Percentiles rank a stretch among this genome's conserved stretches.
These are phyloP conservation scores for Chesias legatella DNA, from an alignment of 2,888 invertebrate species.

Conservation along the genomic window DNA sequence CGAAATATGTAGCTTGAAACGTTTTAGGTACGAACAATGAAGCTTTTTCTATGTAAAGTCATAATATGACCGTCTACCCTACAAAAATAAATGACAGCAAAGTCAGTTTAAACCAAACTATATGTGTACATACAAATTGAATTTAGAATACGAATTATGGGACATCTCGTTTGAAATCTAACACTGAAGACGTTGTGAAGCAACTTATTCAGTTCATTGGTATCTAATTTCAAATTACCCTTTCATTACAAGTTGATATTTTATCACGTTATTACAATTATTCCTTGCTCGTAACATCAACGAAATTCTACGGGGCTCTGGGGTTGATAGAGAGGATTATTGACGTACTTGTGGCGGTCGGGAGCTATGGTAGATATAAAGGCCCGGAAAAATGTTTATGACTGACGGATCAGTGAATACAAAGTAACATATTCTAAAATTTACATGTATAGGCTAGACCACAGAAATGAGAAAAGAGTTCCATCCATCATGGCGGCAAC, in stretches of 20 bases:
- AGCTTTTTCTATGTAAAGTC: slow-evolving; percentile 29
- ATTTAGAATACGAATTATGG: neutral
- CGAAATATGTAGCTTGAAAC: slow-evolving; percentile 28
- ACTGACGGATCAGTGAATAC: slow-evolving; percentile 11
- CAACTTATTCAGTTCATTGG: slow-evolving; percentile 17
- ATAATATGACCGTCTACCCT: slow-evolving; percentile 1
- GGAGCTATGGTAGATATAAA: neutral
- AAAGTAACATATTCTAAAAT: too few species aligned
- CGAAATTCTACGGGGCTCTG: too few species aligned
- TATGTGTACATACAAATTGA: neutral
- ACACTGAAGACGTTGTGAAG: slow-evolving; percentile 10
- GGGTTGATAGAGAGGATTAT: too few species aligned
- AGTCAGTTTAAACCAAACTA: too few species aligned
- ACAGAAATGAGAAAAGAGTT: too few species aligned
- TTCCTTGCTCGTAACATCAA: slow-evolving; percentile 1
- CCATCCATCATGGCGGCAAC: too few species aligned
- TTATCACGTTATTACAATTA: slow-evolving; percentile 19
- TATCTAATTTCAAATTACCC: slow-evolving; percentile 26
- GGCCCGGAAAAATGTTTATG: slow-evolving; percentile 2
- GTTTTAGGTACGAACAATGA: slow-evolving; percentile 29
- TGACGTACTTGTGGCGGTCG: too few species aligned
- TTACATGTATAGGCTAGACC: too few species aligned
- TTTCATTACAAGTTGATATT: slow-evolving; percentile 27
- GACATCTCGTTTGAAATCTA: slow-evolving; percentile 13
- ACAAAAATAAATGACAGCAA: slow-evolving; percentile 6